These are phyloP conservation scores for Nansenia antarctica DNA, from an alignment of 2,113 vertebrate species.

Conservation along the genomic window DNA sequence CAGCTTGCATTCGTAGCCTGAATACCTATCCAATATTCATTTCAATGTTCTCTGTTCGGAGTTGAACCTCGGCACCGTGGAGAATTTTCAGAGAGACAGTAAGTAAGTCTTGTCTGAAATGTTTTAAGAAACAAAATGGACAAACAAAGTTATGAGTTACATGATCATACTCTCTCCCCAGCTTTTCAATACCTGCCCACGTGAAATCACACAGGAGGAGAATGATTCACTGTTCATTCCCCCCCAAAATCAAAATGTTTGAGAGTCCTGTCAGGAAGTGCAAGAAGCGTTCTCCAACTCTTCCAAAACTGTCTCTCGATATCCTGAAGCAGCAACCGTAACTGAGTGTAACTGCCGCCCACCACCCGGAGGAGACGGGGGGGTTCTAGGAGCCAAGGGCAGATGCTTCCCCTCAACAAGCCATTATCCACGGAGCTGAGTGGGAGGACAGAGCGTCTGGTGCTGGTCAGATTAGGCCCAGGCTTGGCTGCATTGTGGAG, in stretches of 20 bases:
- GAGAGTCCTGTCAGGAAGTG: slow-evolving; percentile 24
- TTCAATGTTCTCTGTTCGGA: not conserved
- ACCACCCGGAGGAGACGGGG: slow-evolving; percentile 30
- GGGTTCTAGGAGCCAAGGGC: not conserved
- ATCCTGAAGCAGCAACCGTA: slow-evolving; percentile 30
- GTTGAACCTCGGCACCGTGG: not conserved
- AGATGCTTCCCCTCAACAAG: not conserved
- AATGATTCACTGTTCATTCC: slow-evolving; percentile 46
- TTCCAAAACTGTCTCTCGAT: slow-evolving; percentile 37
- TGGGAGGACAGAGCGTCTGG: not conserved
- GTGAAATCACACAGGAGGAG: slow-evolving; percentile 19
- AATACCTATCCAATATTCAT: not conserved
- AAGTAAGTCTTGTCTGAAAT: not conserved
- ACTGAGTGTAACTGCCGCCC: slow-evolving; percentile 19
- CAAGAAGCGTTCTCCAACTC: slow-evolving; percentile 30
- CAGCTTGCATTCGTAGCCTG: not conserved
- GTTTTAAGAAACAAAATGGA: slow-evolving; percentile 12
- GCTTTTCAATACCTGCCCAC: not conserved
- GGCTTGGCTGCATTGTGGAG: not conserved
- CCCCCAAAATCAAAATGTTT: slow-evolving; percentile 35
- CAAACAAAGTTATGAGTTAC: slow-evolving; percentile 16
- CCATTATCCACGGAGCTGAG: not conserved
- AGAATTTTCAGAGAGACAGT: too few species aligned
- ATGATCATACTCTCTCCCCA: slow-evolving; percentile 10
- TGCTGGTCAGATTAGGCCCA: not conserved